phyloP scores from a whole-genome alignment of 2,888 invertebrate genomes.

The Atethmia centrago region DNA sequence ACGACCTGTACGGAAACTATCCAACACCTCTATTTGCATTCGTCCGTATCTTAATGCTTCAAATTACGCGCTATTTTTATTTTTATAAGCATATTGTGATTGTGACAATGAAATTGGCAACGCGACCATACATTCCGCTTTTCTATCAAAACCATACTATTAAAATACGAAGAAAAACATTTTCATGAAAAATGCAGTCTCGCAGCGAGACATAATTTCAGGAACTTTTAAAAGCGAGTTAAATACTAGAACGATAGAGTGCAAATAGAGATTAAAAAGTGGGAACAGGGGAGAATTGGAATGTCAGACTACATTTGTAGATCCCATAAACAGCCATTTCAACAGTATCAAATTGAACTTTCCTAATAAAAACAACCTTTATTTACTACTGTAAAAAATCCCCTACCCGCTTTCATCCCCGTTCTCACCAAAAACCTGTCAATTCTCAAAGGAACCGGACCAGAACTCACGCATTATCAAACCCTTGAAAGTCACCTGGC shows the following conservation, averaged over 20 bases:
- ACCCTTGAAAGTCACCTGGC: slow-evolving; percentile 88
- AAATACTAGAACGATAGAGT: not conserved
- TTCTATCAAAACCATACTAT: slow-evolving; percentile 3
- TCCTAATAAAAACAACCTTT: not conserved
- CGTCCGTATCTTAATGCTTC: slow-evolving; percentile 3
- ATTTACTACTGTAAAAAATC: not conserved
- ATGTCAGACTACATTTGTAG: not conserved
- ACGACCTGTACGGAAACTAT: slow-evolving; percentile 9
- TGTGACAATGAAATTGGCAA: slow-evolving; percentile 8
- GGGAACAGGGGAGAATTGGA: not conserved
- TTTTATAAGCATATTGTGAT: slow-evolving; percentile 13
- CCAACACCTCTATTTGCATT: slow-evolving; percentile 41
- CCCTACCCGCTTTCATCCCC: not conserved
- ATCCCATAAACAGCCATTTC: not conserved
- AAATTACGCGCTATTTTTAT: not conserved
- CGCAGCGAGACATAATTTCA: slow-evolving; percentile 18
- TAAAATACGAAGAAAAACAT: not conserved
- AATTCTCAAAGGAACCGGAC: slow-evolving; percentile 24
- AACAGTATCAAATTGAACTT: not conserved
- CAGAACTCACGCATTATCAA: slow-evolving; percentile 83
- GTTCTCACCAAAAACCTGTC: slow-evolving; percentile 7
- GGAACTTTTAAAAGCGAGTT: slow-evolving; percentile 42
- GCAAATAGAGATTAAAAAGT: slow-evolving; percentile 34
- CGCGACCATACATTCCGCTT: not conserved
- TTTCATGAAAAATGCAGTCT: not conserved